Evolutionary conservation across 2,888 invertebrate species (phyloP), one percentile per base, ranked within the genome.

Genomic region (Agrotis clavis): DNA sequence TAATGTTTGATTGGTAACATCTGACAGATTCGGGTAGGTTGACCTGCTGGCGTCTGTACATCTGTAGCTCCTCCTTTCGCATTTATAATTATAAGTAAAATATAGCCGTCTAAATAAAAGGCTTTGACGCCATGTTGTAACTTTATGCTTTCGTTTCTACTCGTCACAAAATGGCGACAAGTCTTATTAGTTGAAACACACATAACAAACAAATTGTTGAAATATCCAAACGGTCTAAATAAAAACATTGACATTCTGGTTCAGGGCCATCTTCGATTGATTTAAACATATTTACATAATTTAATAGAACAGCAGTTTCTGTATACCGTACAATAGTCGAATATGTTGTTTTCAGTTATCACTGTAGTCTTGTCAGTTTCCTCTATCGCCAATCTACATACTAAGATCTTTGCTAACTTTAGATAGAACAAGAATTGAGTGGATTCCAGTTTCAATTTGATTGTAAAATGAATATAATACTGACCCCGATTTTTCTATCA

Each of bases 371-470:
- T 50, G 30, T 16, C 59, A 79, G 73, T 60, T 35, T 19, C 53
- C 45, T 64, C 59, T 35, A 25, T 19, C 21, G 18, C 21, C 30
- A 79, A 75, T 75, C 45, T 79, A 30, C 63, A 54, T 72, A 64
- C 14, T 25, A 48, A 78, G 30, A 54, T n/a, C n/a, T 14, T 45
- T 45, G 13, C 35, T 54, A 72, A 73, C 54, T 75, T 79, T 53
- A 21, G 18, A 25, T 1, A 30, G 25, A 18, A 11, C 45, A 21
- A 4, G 7, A 16, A 25, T 18, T 51, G 47, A 62, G 30, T 45
- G 45, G 30, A 75, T 72, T 64, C 30, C 11, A 19, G 21, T 67
- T 47, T 18, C 48, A 51, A 47, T 57, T 48, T 57, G 21, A 25
- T 62, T 60, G n/a, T 21, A 19, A 67, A 67, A 59, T 67, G 30